Percentiles rank a stretch among this genome's conserved stretches.
Conservation (phyloP, 2,888 invertebrate species). For the Melolontha melolontha region DNA sequence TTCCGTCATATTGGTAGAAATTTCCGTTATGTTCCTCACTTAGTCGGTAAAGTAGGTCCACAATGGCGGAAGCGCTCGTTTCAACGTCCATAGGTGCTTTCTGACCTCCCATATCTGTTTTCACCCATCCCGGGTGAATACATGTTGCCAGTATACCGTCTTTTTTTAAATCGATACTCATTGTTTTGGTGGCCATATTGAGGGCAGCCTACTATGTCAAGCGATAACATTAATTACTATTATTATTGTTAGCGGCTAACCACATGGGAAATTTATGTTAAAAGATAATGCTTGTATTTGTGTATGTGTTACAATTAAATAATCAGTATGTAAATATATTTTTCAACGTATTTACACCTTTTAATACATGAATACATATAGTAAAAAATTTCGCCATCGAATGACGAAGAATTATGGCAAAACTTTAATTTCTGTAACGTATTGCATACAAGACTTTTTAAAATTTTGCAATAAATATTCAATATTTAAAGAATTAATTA, state of each 20-base stretch:
- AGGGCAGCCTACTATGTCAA: constrained; percentile 77
- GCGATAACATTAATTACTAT: constrained; percentile 15
- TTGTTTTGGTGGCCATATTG: constrained; percentile 87
- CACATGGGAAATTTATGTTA: constrained; percentile 20
- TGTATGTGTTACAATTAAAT: neutral
- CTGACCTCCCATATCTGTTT: constrained; percentile 89
- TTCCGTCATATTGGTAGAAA: constrained; percentile 84
- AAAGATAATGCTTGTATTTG: constrained; percentile 7
- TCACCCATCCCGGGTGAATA: constrained; percentile 93
- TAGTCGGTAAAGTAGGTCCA: constrained; percentile 74
- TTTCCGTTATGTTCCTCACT: constrained; percentile 78
- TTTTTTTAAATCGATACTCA: constrained; percentile 83
- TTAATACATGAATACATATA: too few species aligned
- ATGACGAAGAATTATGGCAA: too few species aligned
- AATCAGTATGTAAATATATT: neutral
- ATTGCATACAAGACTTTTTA: too few species aligned
- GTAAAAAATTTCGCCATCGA: too few species aligned
- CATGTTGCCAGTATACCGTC: constrained; percentile 80
- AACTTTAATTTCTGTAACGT: too few species aligned
- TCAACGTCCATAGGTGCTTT: constrained; percentile 81
- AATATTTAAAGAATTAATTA: too few species aligned
- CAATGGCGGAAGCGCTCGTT: constrained; percentile 74
- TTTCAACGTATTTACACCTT: neutral
- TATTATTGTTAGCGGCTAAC: neutral
- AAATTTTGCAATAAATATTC: too few species aligned